Conservation (phyloP, 30 jellyfish, hydroid and myxozoan species). For the Turritopsis rubra region DNA sequence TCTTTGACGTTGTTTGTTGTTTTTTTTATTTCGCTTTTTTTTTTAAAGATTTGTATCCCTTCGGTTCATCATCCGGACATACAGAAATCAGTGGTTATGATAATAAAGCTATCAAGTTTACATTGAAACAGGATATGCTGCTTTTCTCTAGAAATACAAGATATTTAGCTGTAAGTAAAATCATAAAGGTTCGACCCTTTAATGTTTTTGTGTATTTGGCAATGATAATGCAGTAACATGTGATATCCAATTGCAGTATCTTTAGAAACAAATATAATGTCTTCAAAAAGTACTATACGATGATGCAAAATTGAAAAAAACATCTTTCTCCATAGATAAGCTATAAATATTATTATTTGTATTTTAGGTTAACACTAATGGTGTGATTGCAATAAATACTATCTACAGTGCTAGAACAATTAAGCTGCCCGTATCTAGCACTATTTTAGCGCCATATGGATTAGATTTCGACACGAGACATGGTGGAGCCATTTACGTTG, state of each 20-base stretch:
- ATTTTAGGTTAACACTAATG: not conserved
- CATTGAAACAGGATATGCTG: not conserved
- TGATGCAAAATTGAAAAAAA: not conserved
- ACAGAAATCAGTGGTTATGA: not conserved
- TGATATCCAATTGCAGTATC: not conserved
- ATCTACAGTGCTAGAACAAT: not conserved
- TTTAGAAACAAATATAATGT: not conserved
- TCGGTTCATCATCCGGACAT: not conserved
- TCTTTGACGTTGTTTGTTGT: too few relatives aligned
- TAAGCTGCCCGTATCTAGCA: not conserved
- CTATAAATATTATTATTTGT: not conserved
- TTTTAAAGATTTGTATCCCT: not conserved
- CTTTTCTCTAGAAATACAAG: not conserved
- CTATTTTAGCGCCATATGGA: not conserved
- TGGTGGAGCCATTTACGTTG: slow-evolving; percentile 4
- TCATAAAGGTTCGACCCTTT: not conserved
- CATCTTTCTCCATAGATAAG: not conserved
- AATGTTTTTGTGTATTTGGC: not conserved
- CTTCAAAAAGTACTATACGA: not conserved
- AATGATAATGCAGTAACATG: not conserved
- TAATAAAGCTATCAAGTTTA: not conserved
- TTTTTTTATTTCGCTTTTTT: too few relatives aligned
- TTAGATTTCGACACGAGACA: slow-evolving; percentile 3
- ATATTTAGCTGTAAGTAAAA: not conserved
- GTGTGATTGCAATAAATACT: not conserved